Evolutionary conservation across 2,888 invertebrate genomes (phyloP).

Genomic region (Nomada fucata): DNA sequence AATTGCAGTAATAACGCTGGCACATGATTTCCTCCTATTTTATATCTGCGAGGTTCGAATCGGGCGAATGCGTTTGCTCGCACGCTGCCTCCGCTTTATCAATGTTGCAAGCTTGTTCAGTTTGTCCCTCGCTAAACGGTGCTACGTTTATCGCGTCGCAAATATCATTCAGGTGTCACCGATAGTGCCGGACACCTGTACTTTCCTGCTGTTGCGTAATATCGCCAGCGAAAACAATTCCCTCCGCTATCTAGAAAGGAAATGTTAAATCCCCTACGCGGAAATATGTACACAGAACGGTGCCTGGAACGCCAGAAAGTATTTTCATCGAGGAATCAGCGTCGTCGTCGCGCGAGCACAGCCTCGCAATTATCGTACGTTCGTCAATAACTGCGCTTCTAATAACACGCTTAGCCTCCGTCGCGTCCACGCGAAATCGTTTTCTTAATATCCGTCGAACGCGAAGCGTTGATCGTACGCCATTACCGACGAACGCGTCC

Average conservation of each 20-base stretch:
- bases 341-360: neutral
- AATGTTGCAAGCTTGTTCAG: no score
- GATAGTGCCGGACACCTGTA: no score
- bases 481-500: constrained; percentile 25
- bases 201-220: no score
- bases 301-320: neutral
- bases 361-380: constrained; percentile 30
- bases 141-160: no score
- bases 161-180: no score
- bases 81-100: no score
- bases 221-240: no score
- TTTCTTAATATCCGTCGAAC: constrained; percentile 31
- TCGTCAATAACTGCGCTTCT: constrained; percentile 50
- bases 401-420: constrained; percentile 19
- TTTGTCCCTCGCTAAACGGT: no score
- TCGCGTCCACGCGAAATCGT: constrained; percentile 21
- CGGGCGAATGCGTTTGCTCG: no score
- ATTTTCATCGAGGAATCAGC: constrained; percentile 14
- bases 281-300: neutral
- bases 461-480: constrained; percentile 29
- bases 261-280: neutral
- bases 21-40: no score
- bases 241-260: neutral
- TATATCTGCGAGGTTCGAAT: no score
- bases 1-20: no score